Evolutionary conservation across 2,797 vertebrate genomes (phyloP).

Genomic region (Artibeus jamaicensis): DNA sequence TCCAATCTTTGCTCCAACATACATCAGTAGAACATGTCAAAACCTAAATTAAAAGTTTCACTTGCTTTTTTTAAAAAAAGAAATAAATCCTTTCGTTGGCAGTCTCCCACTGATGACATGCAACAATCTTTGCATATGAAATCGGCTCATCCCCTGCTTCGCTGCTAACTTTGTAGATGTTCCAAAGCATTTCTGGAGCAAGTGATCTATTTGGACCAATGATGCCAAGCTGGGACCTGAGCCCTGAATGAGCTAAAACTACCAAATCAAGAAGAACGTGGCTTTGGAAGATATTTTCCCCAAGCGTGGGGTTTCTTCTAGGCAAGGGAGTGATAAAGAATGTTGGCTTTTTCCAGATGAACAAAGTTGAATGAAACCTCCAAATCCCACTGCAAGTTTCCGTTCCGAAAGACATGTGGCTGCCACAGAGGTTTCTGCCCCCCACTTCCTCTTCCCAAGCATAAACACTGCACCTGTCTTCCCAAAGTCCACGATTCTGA

Average conservation of each 20-base stretch:
- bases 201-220: slow-evolving; percentile 66
- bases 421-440: background rate
- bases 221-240: slow-evolving; percentile 64
- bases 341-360: slow-evolving; percentile 72
- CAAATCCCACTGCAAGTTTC: slow-evolving; percentile 48
- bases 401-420: slow-evolving; percentile 10
- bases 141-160: slow-evolving; percentile 51
- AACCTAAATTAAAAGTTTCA: slow-evolving; percentile 69
- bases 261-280: slow-evolving; percentile 67
- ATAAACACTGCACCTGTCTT: slow-evolving; percentile 17
- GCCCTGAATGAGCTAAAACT: slow-evolving; percentile 67
- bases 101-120: slow-evolving; percentile 66
- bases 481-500: background rate
- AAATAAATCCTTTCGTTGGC: slow-evolving; percentile 60
- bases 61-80: slow-evolving; percentile 29
- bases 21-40: slow-evolving; percentile 66
- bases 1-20: slow-evolving; percentile 67
- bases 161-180: slow-evolving; percentile 59
- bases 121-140: slow-evolving; percentile 59
- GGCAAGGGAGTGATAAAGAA: slow-evolving; percentile 67
- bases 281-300: slow-evolving; percentile 61
- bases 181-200: slow-evolving; percentile 66
- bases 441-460: background rate
- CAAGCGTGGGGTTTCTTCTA: slow-evolving; percentile 64
- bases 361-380: slow-evolving; percentile 61